Conservation (phyloP, 2,888 invertebrate species). For the Leptopilina drosophilae region DNA sequence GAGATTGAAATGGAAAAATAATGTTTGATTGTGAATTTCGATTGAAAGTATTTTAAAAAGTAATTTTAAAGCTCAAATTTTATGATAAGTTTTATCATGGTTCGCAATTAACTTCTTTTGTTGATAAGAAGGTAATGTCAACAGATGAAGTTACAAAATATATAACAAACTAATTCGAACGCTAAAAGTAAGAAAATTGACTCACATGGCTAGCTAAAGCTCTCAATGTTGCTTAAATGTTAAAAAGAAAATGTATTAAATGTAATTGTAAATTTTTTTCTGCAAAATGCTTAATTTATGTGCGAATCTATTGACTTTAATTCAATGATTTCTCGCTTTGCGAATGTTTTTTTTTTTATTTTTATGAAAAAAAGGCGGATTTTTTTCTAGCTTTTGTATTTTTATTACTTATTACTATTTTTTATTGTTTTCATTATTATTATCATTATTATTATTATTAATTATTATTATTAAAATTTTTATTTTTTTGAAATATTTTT, state of each 20-base stretch:
- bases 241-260: neutral
- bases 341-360: neutral
- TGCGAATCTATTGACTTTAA: neutral
- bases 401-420: neutral
- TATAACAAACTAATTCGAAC: neutral
- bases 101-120: neutral
- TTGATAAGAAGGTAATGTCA: neutral
- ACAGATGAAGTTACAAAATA: constrained; percentile 7
- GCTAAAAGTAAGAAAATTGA: neutral
- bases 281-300: neutral
- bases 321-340: neutral
- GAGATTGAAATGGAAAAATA: too few relatives aligned
- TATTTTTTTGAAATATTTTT: too few relatives aligned
- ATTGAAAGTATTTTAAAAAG: neutral
- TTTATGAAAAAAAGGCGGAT: too few relatives aligned
- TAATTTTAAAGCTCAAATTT: neutral
- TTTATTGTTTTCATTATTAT: too few relatives aligned
- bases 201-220: neutral
- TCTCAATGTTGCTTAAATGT: constrained; percentile 1
- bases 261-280: neutral
- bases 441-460: too few relatives aligned
- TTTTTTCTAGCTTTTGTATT: neutral
- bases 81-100: constrained; percentile 1
- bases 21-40: neutral
- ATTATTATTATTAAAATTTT: too few relatives aligned